phyloP scores from a whole-genome alignment of 2,888 invertebrate species.

The Megalurothrips usitatus region DNA sequence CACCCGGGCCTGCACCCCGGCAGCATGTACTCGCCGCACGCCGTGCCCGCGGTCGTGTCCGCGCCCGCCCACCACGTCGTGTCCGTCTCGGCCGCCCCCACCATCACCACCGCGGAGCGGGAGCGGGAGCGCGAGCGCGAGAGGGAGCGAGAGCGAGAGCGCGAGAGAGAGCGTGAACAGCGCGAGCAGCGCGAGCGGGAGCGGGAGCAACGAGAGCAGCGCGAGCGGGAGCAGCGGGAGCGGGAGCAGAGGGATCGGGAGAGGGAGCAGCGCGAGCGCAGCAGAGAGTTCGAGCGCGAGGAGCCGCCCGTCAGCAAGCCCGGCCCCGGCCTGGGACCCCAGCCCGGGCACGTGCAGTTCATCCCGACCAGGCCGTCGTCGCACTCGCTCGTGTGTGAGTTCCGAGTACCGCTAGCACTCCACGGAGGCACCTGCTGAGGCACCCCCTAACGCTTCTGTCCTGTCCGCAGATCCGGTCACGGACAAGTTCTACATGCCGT shows the following conservation, averaged over 20 bases:
- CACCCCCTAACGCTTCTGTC: too few species aligned
- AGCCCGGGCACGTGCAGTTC: not conserved
- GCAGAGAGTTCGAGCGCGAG: not conserved
- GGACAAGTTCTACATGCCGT: slow-evolving; percentile 43
- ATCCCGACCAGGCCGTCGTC: not conserved
- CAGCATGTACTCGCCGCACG: slow-evolving; percentile 15
- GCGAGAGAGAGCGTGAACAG: not conserved
- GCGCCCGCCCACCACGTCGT: not conserved
- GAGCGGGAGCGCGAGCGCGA: not conserved
- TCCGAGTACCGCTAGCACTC: too few species aligned
- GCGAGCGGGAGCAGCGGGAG: not conserved
- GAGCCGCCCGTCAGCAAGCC: not conserved
- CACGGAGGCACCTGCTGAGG: too few species aligned
- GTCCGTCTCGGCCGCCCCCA: not conserved
- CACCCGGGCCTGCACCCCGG: slow-evolving; percentile 3
- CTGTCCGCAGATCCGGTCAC: not conserved
- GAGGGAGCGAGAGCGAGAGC: too few species aligned
- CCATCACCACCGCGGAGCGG: not conserved
- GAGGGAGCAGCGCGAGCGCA: not conserved
- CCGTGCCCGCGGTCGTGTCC: not conserved
- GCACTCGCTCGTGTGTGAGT: not conserved
- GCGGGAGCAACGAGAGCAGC: not conserved
- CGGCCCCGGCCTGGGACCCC: too few species aligned
- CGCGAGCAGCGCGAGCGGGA: not conserved
- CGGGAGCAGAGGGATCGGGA: slow-evolving; percentile 2